These are phyloP conservation scores for Psittacula derbiana DNA, from an alignment of 2,797 vertebrate species.

Conservation along the genomic window DNA sequence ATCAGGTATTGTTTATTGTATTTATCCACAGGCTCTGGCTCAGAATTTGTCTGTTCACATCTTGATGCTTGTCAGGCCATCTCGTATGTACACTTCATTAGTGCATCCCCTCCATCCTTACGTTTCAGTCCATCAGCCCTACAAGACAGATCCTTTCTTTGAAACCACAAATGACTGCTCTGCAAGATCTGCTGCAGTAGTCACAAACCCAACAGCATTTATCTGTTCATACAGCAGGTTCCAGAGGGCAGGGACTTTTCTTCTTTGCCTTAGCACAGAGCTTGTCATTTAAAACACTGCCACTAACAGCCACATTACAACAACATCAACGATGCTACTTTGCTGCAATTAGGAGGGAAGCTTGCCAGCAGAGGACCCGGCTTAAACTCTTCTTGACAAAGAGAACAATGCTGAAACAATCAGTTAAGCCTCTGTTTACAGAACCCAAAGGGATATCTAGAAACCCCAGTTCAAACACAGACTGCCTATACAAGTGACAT, in stretches of 20 bases:
- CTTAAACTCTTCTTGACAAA: neutral
- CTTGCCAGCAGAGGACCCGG: neutral
- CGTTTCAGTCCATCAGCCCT: neutral
- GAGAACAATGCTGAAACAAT: neutral
- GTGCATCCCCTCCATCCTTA: neutral
- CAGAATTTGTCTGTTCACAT: neutral
- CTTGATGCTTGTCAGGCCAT: neutral
- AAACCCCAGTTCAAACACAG: neutral
- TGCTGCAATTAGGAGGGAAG: neutral
- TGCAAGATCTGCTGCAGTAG: neutral
- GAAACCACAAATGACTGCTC: neutral
- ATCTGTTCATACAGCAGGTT: neutral
- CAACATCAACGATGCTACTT: neutral
- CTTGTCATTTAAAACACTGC: neutral
- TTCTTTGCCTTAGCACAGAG: neutral
- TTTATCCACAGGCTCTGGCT: neutral
- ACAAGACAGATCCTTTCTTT: neutral
- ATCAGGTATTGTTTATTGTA: neutral
- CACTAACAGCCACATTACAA: neutral
- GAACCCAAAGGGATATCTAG: neutral
- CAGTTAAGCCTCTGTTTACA: neutral
- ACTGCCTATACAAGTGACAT: neutral
- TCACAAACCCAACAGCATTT: neutral
- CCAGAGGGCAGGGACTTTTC: constrained; percentile 26
- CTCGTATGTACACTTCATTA: rapidly evolving